A percentile compares a stretch with the other conserved stretches of the same genome.
These are phyloP conservation scores for Tinea semifulvella DNA, from an alignment of 2,888 invertebrate genomes.

Conservation along the genomic window DNA sequence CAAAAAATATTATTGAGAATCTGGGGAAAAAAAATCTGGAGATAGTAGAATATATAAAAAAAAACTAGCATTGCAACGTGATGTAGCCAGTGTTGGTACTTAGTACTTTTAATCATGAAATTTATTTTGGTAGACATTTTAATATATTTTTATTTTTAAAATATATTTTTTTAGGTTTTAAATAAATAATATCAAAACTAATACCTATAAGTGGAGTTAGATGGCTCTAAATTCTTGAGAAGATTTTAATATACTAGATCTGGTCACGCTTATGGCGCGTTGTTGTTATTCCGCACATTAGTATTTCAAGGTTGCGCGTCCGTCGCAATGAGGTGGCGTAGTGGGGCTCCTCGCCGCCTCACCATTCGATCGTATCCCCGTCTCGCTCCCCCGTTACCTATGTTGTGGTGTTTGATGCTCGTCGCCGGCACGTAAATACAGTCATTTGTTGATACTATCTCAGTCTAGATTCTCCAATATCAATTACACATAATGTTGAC, in stretches of 20 bases:
- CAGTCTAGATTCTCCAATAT: background rate
- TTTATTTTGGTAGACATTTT: no score
- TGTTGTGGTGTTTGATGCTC: conserved; percentile 52
- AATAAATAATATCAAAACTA: no score
- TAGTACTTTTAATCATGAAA: no score
- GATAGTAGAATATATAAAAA: no score
- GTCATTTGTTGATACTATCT: conserved; percentile 38
- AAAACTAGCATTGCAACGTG: no score
- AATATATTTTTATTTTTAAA: no score
- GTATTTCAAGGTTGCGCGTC: conserved; percentile 67
- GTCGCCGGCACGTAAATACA: conserved; percentile 41
- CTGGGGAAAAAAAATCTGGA: no score
- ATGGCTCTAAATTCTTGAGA: conserved; percentile 45
- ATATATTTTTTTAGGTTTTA: no score
- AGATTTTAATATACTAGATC: conserved; percentile 58
- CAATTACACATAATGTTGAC: background rate
- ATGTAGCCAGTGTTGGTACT: no score
- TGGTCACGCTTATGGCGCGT: conserved; percentile 65
- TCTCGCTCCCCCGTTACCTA: conserved; percentile 44
- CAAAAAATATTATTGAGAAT: no score
- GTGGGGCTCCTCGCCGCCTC: conserved; percentile 58
- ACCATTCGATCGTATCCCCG: conserved; percentile 58
- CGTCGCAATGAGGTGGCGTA: conserved; percentile 64
- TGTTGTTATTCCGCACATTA: conserved; percentile 66
- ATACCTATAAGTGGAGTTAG: background rate